A percentile compares a stretch with the other conserved stretches of the same genome.
These are phyloP conservation scores for Hofmannophila pseudospretella DNA, from an alignment of 2,888 invertebrate species.

Conservation along the genomic window DNA sequence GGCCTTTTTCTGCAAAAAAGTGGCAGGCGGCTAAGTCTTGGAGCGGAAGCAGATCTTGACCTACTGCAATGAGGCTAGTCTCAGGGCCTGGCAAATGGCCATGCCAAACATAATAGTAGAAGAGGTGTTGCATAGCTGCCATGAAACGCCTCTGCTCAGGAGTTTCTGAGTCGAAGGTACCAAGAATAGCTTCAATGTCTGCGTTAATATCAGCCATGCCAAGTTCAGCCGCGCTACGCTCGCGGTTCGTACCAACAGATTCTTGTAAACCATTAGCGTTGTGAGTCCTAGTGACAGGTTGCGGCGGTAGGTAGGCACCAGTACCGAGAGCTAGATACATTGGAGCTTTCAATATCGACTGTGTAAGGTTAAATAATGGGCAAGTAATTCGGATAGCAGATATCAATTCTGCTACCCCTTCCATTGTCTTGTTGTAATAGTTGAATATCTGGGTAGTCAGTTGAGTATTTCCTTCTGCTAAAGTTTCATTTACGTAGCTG, in stretches of 20 bases:
- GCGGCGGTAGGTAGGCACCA: no score
- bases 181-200: slow-evolving; percentile 88
- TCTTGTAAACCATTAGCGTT: no score
- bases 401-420: slow-evolving; percentile 84
- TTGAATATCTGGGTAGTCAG: slow-evolving; percentile 80
- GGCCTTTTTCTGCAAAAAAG: slow-evolving; percentile 85
- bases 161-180: slow-evolving; percentile 83
- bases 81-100: slow-evolving; percentile 83
- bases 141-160: slow-evolving; percentile 86
- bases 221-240: slow-evolving; percentile 58
- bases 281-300: no score
- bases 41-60: slow-evolving; percentile 82
- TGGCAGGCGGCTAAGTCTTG: slow-evolving; percentile 85
- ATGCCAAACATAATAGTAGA: slow-evolving; percentile 89
- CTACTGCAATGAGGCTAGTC: slow-evolving; percentile 80
- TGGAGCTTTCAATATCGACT: slow-evolving; percentile 80
- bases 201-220: slow-evolving; percentile 69
- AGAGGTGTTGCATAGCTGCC: slow-evolving; percentile 87
- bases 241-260: no score
- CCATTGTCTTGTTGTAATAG: slow-evolving; percentile 83
- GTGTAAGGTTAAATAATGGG: slow-evolving; percentile 83
- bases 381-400: slow-evolving; percentile 89
- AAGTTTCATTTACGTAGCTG: slow-evolving; percentile 80
- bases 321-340: slow-evolving; percentile 86
- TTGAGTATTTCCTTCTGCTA: slow-evolving; percentile 76